Evolutionary conservation across 2,888 invertebrate genomes (phyloP), one percentile per base, ranked within the genome.

Genomic region (Lasioglossum villosulum): DNA sequence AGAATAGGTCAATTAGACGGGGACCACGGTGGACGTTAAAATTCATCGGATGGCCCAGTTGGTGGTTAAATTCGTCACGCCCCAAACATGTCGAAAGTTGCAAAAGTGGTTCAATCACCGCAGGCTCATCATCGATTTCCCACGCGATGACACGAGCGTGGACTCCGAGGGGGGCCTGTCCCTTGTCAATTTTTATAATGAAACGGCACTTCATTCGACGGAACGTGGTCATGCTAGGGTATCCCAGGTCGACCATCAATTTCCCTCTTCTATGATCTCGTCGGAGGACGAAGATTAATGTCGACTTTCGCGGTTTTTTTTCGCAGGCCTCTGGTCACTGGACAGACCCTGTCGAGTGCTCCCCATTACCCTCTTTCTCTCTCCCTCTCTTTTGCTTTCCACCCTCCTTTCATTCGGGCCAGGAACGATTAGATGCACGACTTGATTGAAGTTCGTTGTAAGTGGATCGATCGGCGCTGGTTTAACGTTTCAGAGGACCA

Each of bases 161-260:
- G 37, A 82, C 72, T 78, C 56, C 19, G 45, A 12, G 34, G 34
- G 48, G 12, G 72, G 16, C 5, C 79, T 72, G 68, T 78, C 90
- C 85, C 85, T 80, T 81, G 85, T 90, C 91, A 88, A 92, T 91
- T 92, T 92, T 92, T 91, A 87, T 91, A 90, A 92, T 87, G 89
- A 88, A 91, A 89, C 84, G 83, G 63, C 78, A 78, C 78, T 82
- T 76, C 70, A 59, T 86, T 39, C 66, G 77, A 39, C 42, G 74
- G 83, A 80, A 73, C 83, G 78, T 79, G 80, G 76, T 78, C 76
- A 66, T 73, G 84, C 70, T 83, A 82, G 68, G 83, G 74, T 73
- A 85, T 86, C 85, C 79, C 75, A 63, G 59, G 73, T 42, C 86
- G 83, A 82, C 87, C 92, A 92, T 92, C 88, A 91, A 92, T 92